Conservation (phyloP, 2,113 vertebrate genomes). For the Accipiter virgatus region DNA sequence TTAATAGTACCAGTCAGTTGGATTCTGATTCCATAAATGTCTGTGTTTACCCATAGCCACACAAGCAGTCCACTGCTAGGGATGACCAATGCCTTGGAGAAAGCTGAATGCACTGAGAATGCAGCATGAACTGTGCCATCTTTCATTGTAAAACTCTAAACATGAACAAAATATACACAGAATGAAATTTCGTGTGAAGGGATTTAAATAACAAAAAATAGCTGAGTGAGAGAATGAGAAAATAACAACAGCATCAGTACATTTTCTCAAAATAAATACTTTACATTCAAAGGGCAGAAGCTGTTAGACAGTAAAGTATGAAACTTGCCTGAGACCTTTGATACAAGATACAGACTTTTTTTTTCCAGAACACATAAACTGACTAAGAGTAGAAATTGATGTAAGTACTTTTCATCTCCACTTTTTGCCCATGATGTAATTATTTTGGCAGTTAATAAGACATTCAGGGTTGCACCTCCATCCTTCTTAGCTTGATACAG, state of each 20-base stretch:
- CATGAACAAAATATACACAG: neutral
- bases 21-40: neutral
- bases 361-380: neutral
- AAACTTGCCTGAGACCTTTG: neutral
- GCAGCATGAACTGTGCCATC: neutral
- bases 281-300: neutral
- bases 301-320: neutral
- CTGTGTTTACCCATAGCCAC: neutral
- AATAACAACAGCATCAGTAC: neutral
- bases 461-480: neutral
- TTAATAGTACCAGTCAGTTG: neutral
- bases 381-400: neutral
- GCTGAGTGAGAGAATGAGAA: neutral
- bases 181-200: neutral
- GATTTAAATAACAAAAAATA: neutral
- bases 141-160: neutral
- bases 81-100: neutral
- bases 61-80: neutral
- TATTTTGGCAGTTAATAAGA: constrained; percentile 36
- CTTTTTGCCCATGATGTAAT: constrained; percentile 32
- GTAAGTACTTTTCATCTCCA: constrained; percentile 22
- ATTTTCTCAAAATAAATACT: neutral
- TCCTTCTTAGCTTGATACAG: constrained; percentile 19
- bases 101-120: neutral
- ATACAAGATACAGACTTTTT: neutral